Base-by-base conservation (phyloP, 2,113 vertebrate species). In the Ophthalmolycus amberensis region DNA sequence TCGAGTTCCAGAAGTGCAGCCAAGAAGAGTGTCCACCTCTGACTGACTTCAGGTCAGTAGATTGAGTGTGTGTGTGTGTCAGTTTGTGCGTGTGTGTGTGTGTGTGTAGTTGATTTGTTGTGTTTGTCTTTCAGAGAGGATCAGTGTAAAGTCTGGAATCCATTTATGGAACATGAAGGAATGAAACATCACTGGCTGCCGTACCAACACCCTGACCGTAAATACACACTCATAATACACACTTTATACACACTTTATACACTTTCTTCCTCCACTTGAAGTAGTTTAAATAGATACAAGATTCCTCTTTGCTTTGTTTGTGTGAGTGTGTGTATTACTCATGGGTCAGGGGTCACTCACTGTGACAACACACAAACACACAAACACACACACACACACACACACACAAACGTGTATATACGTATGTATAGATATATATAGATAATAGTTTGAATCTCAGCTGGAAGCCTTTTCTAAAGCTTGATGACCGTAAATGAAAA, bases 111-210 rank as follows among this genome's bases (percentile, higher is more conserved):
- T 54, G 20, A 50, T 60, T 37, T 42, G 15, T 20, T 50, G 27
- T 60, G 29, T 64, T 0, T 79, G 10, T 52, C 10, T 38, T 71
- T 22, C 87, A 94, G 93, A 85, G 98, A 97, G 90, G 96, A 99
- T 80, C 98, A 99, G 85, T 99, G 98, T 91, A 92, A 87, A 12
- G 95, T 96, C 86, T 98, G 97, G 97, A 95, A 99, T 85, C 95
- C 95, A 1, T 94, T 96, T 90, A 96, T 97, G 2, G 96, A 98
- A 91, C 96, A 99, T 44, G 95, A 97, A 8, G 95, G 96, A 38
- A 75, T 29, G 0, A 98, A 98, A 85, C 98, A 99, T 89, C 96
- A 97, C 87, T 99, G 98, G 98, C 94, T 98, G 48, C 97, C 98
- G 0, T 96, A 97, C 3, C 96, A 99, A 67, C 98, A 99, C 14